A percentile compares a stretch with the other conserved stretches of the same genome.
Evolutionary conservation across 2,888 invertebrate genomes (phyloP).

Genomic region (Nymphalis polychloros): DNA sequence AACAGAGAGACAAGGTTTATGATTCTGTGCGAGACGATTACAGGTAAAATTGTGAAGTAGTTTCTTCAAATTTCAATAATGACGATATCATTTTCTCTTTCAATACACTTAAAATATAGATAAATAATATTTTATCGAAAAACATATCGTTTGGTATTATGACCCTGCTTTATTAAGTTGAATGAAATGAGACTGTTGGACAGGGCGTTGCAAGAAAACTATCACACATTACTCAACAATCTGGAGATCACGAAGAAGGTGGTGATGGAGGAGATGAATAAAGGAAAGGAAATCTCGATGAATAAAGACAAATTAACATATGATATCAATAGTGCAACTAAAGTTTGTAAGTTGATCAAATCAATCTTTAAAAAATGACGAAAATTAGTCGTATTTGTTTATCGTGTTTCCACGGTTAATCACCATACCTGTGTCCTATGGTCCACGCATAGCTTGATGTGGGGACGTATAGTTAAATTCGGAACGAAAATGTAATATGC

Average conservation of each 20-base stretch:
- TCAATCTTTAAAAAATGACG: too few relatives aligned
- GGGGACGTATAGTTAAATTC: too few relatives aligned
- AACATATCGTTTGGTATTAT: too few relatives aligned
- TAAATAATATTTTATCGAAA: too few relatives aligned
- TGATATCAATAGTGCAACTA: conserved; percentile 76
- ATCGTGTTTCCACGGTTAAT: too few relatives aligned
- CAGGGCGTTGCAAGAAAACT: conserved; percentile 82
- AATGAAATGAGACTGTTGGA: not conserved
- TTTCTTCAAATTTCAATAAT: not conserved
- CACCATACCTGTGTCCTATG: too few relatives aligned
- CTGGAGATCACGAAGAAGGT: conserved; percentile 86
- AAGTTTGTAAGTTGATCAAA: conserved; percentile 59
- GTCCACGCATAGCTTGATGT: too few relatives aligned
- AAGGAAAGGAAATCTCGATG: conserved; percentile 84
- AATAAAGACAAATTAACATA: conserved; percentile 81
- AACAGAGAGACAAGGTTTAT: conserved; percentile 85
- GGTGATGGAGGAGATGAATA: conserved; percentile 84
- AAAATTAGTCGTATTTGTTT: too few relatives aligned
- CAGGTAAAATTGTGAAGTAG: conserved; percentile 46
- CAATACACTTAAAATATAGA: too few relatives aligned
- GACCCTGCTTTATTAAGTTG: too few relatives aligned
- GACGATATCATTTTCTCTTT: not conserved
- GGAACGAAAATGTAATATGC: too few relatives aligned
- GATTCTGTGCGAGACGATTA: conserved; percentile 83
- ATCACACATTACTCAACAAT: conserved; percentile 79